Percentiles rank a stretch among this genome's conserved stretches.
These are phyloP conservation scores for Nipponia nippon DNA, from an alignment of 2,113 vertebrate species.

Conservation along the genomic window DNA sequence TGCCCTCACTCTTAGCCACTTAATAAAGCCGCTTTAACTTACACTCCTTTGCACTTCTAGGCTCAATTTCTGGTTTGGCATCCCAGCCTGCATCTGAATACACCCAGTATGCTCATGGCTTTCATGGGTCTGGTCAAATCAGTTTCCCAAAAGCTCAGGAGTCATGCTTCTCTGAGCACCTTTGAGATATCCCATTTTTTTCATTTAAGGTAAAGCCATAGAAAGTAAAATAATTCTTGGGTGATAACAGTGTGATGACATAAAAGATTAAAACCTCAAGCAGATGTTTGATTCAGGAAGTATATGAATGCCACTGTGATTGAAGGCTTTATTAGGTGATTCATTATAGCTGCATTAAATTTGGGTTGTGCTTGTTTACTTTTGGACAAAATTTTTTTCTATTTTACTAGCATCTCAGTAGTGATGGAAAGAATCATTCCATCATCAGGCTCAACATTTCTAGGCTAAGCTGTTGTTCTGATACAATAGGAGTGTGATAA, in stretches of 20 bases:
- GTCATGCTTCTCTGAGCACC: background rate
- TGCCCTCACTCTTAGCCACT: background rate
- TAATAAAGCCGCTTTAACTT: background rate
- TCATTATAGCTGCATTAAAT: background rate
- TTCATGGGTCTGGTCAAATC: background rate
- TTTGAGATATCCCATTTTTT: background rate
- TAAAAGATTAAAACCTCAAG: background rate
- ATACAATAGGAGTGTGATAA: background rate
- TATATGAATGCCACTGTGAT: background rate
- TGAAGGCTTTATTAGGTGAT: background rate
- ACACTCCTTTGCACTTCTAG: background rate
- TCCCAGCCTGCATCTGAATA: background rate
- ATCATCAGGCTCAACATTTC: background rate
- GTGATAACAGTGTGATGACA: background rate
- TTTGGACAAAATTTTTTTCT: background rate
- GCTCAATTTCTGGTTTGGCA: background rate
- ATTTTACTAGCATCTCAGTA: background rate
- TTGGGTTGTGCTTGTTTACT: background rate
- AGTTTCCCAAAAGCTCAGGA: background rate
- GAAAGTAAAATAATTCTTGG: background rate
- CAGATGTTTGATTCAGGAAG: background rate
- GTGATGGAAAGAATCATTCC: background rate
- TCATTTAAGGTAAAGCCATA: background rate
- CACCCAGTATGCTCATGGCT: background rate
- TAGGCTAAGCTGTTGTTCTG: background rate